Conservation (phyloP, 2,797 vertebrate genomes). For the Scleropages formosus region DNA sequence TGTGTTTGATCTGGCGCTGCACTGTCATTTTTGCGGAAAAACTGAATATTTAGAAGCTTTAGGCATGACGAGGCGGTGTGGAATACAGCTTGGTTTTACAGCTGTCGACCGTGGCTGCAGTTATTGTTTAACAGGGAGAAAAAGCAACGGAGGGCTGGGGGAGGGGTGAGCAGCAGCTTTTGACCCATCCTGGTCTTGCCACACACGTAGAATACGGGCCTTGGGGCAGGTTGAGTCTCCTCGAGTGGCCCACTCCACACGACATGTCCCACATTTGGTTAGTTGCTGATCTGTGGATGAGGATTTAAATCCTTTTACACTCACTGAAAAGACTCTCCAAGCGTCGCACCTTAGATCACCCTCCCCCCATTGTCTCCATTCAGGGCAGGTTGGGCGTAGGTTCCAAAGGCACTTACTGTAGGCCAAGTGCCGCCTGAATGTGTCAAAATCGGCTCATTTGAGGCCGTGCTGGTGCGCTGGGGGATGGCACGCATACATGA, state of each 20-base stretch:
- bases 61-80: background rate
- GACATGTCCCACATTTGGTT: slow-evolving; percentile 63
- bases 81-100: background rate
- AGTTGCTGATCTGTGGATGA: slow-evolving; percentile 64
- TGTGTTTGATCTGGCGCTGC: background rate
- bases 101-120: background rate
- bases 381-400: slow-evolving; percentile 16
- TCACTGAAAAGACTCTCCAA: slow-evolving; percentile 61
- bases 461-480: background rate
- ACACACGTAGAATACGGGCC: background rate
- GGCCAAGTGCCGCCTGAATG: slow-evolving; percentile 66
- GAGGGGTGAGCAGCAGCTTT: background rate
- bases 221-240: slow-evolving; percentile 41
- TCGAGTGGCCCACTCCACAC: slow-evolving; percentile 55
- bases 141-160: background rate
- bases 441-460: slow-evolving; percentile 67
- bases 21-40: background rate
- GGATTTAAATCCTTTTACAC: slow-evolving; percentile 62
- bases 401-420: slow-evolving; percentile 55
- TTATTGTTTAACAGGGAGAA: background rate
- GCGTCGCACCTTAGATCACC: slow-evolving; percentile 73
- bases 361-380: slow-evolving; percentile 55
- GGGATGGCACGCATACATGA: background rate
- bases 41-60: background rate
- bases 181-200: too few species aligned